phyloP scores from a whole-genome alignment of 1,140 invertebrate species.

The Platorchestia sp. region DNA sequence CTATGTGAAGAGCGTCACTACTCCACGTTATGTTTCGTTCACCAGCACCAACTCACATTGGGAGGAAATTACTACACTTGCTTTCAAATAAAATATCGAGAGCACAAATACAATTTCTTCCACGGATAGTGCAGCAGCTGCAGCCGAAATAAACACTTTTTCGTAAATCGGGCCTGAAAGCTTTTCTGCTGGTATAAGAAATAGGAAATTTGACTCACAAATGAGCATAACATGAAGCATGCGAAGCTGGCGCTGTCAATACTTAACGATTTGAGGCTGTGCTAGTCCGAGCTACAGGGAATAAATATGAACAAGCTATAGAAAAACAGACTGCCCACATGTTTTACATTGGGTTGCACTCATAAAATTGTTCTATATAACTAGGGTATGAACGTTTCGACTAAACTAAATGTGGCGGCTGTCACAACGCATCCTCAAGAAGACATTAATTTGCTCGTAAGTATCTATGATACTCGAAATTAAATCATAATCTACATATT shows the following conservation, averaged over 20 bases:
- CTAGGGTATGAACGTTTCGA: background rate
- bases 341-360: background rate
- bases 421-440: too few relatives aligned
- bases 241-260: background rate
- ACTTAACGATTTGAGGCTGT: background rate
- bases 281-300: background rate
- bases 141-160: background rate
- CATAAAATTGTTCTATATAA: background rate
- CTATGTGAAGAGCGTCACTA: background rate
- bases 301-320: background rate
- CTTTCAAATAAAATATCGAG: background rate
- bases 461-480: background rate
- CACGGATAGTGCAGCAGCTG: background rate
- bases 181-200: background rate
- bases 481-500: background rate
- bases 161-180: background rate
- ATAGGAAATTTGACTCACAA: background rate
- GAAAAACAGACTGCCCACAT: background rate
- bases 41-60: background rate
- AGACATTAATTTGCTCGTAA: background rate
- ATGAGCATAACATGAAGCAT: background rate
- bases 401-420: too few relatives aligned
- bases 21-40: background rate
- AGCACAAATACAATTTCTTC: background rate
- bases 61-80: background rate